Evolutionary conservation across 2,113 vertebrate species (phyloP).

Genomic region (Genyomyrus donnyi): DNA sequence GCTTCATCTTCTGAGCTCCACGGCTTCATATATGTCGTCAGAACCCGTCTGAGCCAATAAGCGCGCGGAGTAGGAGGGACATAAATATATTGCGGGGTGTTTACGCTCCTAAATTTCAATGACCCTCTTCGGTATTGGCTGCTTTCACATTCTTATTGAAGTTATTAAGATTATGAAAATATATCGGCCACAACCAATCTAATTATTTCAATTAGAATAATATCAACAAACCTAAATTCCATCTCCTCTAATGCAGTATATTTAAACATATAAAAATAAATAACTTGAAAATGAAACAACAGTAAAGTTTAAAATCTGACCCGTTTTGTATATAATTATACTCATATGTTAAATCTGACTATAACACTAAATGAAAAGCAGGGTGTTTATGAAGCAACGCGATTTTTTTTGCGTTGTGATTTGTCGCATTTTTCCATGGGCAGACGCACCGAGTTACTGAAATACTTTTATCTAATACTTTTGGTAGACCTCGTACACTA

Average conservation of each 20-base stretch:
- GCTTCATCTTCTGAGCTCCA: slow-evolving; percentile 77
- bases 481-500: background rate
- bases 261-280: background rate
- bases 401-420: background rate
- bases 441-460: background rate
- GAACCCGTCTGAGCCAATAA: slow-evolving; percentile 65
- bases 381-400: background rate
- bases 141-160: slow-evolving; percentile 30
- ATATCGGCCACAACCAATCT: background rate
- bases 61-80: slow-evolving; percentile 51
- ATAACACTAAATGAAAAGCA: background rate
- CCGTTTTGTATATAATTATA: background rate
- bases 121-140: slow-evolving; percentile 69
- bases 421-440: background rate
- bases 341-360: background rate
- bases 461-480: background rate
- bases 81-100: slow-evolving; percentile 63
- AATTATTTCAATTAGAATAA: slow-evolving; percentile 7
- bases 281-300: background rate
- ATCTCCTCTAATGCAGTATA: background rate
- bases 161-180: slow-evolving; percentile 23
- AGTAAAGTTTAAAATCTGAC: background rate
- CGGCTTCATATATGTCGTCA: slow-evolving; percentile 86
- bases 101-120: slow-evolving; percentile 63
- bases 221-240: slow-evolving; percentile 1